These are phyloP conservation scores for Marmota flaviventris DNA, from an alignment of 2,113 vertebrate species.

Conservation along the genomic window DNA sequence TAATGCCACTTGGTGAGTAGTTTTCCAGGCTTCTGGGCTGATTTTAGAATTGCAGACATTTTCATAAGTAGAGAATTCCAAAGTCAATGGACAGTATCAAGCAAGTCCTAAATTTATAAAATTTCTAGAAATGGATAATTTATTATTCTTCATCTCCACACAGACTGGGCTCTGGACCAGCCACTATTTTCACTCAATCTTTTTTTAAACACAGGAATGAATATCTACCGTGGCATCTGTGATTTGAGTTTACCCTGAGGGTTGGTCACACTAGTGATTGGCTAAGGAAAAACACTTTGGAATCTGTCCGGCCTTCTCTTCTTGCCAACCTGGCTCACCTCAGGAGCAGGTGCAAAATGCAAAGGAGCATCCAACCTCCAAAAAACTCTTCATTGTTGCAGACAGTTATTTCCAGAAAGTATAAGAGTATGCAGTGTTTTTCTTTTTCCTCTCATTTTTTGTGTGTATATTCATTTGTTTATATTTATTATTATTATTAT, in stretches of 20 bases:
- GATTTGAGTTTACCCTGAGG: constrained; percentile 57
- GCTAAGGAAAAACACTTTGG: constrained; percentile 70
- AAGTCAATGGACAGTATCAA: constrained; percentile 76
- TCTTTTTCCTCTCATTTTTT: not conserved
- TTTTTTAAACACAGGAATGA: constrained; percentile 64
- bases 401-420: not conserved
- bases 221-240: constrained; percentile 62
- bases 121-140: constrained; percentile 80
- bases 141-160: constrained; percentile 64
- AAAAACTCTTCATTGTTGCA: constrained; percentile 33
- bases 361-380: not conserved
- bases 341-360: constrained; percentile 56
- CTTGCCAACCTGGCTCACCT: constrained; percentile 71
- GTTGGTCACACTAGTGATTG: constrained; percentile 64
- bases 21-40: constrained; percentile 82
- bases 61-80: constrained; percentile 66
- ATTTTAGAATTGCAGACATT: constrained; percentile 69
- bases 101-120: constrained; percentile 83
- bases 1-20: constrained; percentile 86
- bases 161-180: constrained; percentile 65
- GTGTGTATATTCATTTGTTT: not conserved
- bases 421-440: not conserved
- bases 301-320: constrained; percentile 52
- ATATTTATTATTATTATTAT: not conserved
- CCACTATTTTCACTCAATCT: constrained; percentile 66